Evolutionary conservation across 2,113 vertebrate genomes (phyloP).

Genomic region (Chamaea fasciata): DNA sequence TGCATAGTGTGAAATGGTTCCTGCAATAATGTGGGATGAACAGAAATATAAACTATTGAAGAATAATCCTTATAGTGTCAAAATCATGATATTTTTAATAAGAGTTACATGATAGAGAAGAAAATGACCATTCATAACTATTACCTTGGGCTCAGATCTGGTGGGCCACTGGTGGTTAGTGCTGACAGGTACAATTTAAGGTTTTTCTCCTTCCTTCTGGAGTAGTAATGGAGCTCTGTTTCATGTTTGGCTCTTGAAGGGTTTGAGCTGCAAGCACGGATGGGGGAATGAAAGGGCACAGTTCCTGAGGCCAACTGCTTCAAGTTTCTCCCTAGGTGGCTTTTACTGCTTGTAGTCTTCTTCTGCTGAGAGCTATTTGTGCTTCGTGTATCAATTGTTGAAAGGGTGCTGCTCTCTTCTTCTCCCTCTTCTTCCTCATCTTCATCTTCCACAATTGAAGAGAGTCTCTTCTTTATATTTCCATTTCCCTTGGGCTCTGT

Average conservation of each 20-base stretch:
- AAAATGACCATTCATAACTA: neutral
- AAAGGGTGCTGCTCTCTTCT: slow-evolving; percentile 69
- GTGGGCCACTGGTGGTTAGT: slow-evolving; percentile 59
- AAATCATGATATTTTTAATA: neutral
- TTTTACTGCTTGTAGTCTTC: slow-evolving; percentile 67
- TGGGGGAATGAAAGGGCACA: slow-evolving; percentile 76
- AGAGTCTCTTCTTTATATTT: slow-evolving; percentile 76
- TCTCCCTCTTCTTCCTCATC: slow-evolving; percentile 73
- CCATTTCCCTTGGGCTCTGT: slow-evolving; percentile 78
- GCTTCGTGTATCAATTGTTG: slow-evolving; percentile 70
- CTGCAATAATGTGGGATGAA: neutral
- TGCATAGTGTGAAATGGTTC: neutral
- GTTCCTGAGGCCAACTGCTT: slow-evolving; percentile 78
- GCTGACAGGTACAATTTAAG: slow-evolving; percentile 72
- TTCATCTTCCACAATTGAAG: slow-evolving; percentile 79
- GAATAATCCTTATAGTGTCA: neutral
- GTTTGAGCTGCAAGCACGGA: slow-evolving; percentile 69
- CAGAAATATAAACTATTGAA: neutral
- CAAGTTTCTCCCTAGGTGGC: slow-evolving; percentile 72
- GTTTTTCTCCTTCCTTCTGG: slow-evolving; percentile 73
- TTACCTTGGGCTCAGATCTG: slow-evolving; percentile 81
- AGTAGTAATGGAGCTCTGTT: slow-evolving; percentile 58
- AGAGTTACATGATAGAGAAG: neutral
- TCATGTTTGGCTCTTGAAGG: slow-evolving; percentile 68
- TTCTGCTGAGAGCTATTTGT: slow-evolving; percentile 63